Conservation (phyloP, 2,113 vertebrate species). For the Mungos mungo region DNA sequence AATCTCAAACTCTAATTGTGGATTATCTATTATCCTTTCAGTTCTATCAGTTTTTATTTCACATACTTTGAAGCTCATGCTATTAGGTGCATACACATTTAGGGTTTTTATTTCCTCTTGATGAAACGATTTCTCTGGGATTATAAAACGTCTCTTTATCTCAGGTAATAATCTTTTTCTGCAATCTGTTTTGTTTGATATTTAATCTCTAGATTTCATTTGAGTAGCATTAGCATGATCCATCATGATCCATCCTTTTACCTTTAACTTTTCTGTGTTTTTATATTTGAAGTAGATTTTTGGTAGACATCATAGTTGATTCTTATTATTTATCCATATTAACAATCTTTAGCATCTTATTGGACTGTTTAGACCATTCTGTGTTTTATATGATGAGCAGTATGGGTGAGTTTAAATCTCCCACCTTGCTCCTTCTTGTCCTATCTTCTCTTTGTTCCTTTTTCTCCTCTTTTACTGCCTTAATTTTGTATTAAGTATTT, state of each 20-base stretch:
- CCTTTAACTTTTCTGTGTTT: background rate
- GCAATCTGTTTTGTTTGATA: background rate
- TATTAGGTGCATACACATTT: background rate
- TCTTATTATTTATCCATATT: background rate
- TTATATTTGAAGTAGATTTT: background rate
- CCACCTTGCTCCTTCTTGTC: background rate
- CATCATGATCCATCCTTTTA: background rate
- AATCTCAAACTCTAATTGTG: background rate
- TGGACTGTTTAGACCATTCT: background rate
- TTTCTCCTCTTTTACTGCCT: background rate
- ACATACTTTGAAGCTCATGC: background rate
- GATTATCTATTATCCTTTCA: background rate
- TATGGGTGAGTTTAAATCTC: background rate
- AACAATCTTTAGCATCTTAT: background rate
- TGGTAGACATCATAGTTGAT: background rate
- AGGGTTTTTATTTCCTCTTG: background rate
- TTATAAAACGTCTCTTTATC: background rate
- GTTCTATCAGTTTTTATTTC: background rate
- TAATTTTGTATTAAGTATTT: constrained; percentile 21
- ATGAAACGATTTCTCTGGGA: background rate
- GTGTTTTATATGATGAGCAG: background rate
- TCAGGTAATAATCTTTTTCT: background rate
- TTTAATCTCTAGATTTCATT: background rate
- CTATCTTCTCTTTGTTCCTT: background rate
- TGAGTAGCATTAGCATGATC: background rate